phyloP scores from a whole-genome alignment of 2,113 vertebrate species.

The Excalfactoria chinensis region DNA sequence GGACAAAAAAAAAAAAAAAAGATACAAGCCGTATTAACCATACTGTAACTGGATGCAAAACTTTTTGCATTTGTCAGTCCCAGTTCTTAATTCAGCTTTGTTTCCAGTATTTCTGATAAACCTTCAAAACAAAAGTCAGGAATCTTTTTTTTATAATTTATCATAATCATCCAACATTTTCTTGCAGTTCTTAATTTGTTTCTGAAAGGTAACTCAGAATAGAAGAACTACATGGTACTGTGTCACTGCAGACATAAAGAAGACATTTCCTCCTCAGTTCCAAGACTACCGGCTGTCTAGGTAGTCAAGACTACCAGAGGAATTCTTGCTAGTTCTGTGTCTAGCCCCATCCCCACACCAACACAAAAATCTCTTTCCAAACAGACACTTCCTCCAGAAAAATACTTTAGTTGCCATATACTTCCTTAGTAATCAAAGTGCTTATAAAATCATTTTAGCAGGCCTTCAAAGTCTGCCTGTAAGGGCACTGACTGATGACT shows the following conservation, averaged over 20 bases:
- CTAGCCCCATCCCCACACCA: neutral
- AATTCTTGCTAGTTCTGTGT: neutral
- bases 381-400: neutral
- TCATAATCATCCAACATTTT: neutral
- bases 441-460: neutral
- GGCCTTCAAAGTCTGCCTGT: neutral
- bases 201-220: neutral
- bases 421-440: neutral
- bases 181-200: neutral
- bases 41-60: neutral
- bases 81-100: neutral
- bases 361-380: neutral
- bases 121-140: neutral
- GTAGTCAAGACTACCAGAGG: neutral
- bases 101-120: neutral
- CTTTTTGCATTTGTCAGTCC: neutral
- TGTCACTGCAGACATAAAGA: neutral
- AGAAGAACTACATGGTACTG: neutral
- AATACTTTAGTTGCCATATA: neutral
- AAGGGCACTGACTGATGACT: neutral
- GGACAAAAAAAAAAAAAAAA: neutral
- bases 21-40: neutral
- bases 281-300: neutral
- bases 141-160: neutral
- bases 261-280: neutral